Evolutionary conservation across 2,888 invertebrate genomes (phyloP), one percentile per base, ranked within the genome.

Genomic region (Lasioglossum zephyrum): DNA sequence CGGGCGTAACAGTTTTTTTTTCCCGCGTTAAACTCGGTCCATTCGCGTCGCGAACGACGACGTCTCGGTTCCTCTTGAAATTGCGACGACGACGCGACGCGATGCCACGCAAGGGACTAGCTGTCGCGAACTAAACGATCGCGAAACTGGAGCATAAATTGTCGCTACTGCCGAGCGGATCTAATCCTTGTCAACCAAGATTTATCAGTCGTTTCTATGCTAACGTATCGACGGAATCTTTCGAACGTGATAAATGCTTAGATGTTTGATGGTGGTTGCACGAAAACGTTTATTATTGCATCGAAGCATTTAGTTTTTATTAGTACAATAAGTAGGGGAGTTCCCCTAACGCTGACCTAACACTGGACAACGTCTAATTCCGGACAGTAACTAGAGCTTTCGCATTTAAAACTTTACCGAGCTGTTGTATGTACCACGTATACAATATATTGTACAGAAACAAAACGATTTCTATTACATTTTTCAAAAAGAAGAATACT

Each of bases 11-110:
- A 80, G 75, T 73, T 83, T 72, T 57, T 57, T 77, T 77, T 69
- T 44, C n/a, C 49, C 47, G 77, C 77, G 53, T 79, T 81, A 85
- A 88, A 88, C 86, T 82, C 85, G 78, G 53, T 84, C 78, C 83
- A 80, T 82, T 88, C 79, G 39, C 53, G 57, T 47, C 53, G 66
- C 66, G 26, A 31, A 41, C 41, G 41, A 39, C 39, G 49, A 47
- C 69, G 77, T 77, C 77, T 70, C 70, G 69, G 63, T 74, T 49
- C 77, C 49, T 41, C 77, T 26, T 57, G 39, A 77, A 77, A 69
- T 77, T 77, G 53, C 69, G 69, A 53, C 77, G 66, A 36, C 36
- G 36, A 26, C n/a, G 72, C 66, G 41, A 60, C 74, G 63, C 63
- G 63, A 18, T 11, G 73, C 66, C 26, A 60, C 74, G 63, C 63